Percentiles rank a stretch among this genome's conserved stretches.
Conservation (phyloP, 1,140 invertebrate genomes). For the Pseudomyrmex gracilis region DNA sequence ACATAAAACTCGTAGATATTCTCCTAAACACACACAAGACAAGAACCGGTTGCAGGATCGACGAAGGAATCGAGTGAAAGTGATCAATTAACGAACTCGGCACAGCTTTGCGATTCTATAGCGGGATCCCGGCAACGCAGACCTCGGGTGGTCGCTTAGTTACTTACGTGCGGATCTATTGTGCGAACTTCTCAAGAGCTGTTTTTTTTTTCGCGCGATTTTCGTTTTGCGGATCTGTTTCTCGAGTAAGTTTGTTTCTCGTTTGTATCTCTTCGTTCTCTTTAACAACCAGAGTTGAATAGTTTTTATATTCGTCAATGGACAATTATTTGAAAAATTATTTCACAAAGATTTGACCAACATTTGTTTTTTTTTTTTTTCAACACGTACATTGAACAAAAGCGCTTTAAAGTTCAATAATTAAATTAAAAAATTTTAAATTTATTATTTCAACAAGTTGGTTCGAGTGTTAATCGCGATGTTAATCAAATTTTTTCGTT, state of each 20-base stretch:
- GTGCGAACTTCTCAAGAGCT: conserved; percentile 5
- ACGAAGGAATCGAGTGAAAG: conserved; percentile 81
- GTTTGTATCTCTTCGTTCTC: background rate
- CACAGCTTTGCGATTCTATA: conserved; percentile 71
- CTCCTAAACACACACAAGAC: conserved; percentile 22
- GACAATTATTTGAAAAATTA: too few species aligned
- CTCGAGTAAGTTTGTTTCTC: conserved; percentile 30
- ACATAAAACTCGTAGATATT: conserved; percentile 23
- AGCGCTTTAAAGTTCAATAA: too few species aligned
- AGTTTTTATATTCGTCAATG: too few species aligned
- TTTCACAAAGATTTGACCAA: too few species aligned
- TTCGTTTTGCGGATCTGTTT: background rate
- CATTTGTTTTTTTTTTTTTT: too few species aligned
- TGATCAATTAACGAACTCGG: conserved; percentile 77
- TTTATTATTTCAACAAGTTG: too few species aligned
- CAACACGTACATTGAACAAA: too few species aligned
- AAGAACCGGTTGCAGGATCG: conserved; percentile 47
- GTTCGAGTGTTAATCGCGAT: too few species aligned
- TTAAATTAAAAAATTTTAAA: too few species aligned
- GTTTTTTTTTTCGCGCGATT: background rate
- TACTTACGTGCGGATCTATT: conserved; percentile 73
- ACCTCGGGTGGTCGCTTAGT: conserved; percentile 69
- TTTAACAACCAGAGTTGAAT: background rate
- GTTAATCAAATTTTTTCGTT: background rate
- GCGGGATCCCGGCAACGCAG: conserved; percentile 75